Base-by-base conservation (phyloP, 2,797 vertebrate genomes). In the Hyperoplus immaculatus region DNA sequence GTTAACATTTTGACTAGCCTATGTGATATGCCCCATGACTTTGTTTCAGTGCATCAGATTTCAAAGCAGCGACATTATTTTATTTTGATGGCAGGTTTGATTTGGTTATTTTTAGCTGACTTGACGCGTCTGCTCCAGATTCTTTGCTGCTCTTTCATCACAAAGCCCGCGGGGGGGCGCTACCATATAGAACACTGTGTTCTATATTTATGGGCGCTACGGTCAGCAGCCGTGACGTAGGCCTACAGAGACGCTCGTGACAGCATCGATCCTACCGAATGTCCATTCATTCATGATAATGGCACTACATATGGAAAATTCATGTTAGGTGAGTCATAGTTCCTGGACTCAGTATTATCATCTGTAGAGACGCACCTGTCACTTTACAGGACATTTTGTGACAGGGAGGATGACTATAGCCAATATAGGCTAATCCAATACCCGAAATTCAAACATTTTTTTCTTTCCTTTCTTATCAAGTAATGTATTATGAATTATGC, bases 1-100 rank as follows among this genome's bases (percentile, higher is more conserved):
- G 29, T 29, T 29, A 29, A 29, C 29, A 29, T 29, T 29, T 29
- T 29, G 0, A 29, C 29, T 29, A 29, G 29, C 3, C 29, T 29
- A 29, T 29, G 29, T 29, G 29, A 29, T 29, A 21, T 29, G 29
- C 29, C 2, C 29, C 29, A 3, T 29, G 29, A 29, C 29, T 29
- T 29, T 29, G 29, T 29, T 29, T 29, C 29, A 29, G 29, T 29
- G 29, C 47, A 8, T 18, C 5, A 51, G 21, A 7, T 69, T 61
- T 45, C 16, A 51, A 7, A 18, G 8, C 11, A 11, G 29, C 1
- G 0, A 29, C 0, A 4, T 11, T 9, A 7, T 70, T 64, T 68
- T 56, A 67, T 68, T 68, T 68, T 69, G 29, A 64, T 64, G 54
- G 39, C 14, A 10, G 14, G 12, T 59, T n/a, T 36, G 12, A 59